A percentile compares a stretch with the other conserved stretches of the same genome.
Evolutionary conservation across 2,113 vertebrate genomes (phyloP).

Genomic region (Canis aureus): DNA sequence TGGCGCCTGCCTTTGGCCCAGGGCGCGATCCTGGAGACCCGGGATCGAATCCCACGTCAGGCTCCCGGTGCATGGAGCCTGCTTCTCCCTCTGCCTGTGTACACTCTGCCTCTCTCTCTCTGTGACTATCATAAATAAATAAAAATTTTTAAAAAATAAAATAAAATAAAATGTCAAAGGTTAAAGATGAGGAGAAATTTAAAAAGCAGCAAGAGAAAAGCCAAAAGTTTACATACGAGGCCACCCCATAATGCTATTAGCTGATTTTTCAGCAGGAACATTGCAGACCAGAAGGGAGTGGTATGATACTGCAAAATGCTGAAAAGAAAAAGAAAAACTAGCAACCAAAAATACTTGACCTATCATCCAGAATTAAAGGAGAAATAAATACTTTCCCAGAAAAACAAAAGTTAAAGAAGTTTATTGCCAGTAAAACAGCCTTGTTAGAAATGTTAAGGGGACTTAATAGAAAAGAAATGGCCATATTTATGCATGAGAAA

Average conservation of each 20-base stretch:
- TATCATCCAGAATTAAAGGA: not conserved
- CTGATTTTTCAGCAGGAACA: not conserved
- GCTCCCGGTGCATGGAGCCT: too few species aligned
- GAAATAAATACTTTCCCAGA: not conserved
- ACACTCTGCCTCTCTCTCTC: too few species aligned
- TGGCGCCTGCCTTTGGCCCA: too few species aligned
- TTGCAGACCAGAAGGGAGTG: not conserved
- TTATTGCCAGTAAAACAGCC: not conserved
- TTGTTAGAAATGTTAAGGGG: not conserved
- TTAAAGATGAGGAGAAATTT: not conserved
- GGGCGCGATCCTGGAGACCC: too few species aligned
- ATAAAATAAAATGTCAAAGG: not conserved
- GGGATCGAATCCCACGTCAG: too few species aligned
- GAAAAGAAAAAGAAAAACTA: not conserved
- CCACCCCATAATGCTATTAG: not conserved
- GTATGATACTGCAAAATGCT: not conserved
- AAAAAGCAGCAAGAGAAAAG: not conserved
- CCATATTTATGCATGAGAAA: not conserved
- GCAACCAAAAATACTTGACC: not conserved
- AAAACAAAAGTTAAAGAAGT: not conserved
- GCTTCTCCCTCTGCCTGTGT: too few species aligned
- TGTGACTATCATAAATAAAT: too few species aligned
- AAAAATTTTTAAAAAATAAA: too few species aligned
- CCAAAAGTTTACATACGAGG: not conserved
- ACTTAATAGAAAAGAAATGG: not conserved